A percentile compares a stretch with the other conserved stretches of the same genome.
Conservation (phyloP, 2,888 invertebrate genomes). For the Sisyra terminalis region DNA sequence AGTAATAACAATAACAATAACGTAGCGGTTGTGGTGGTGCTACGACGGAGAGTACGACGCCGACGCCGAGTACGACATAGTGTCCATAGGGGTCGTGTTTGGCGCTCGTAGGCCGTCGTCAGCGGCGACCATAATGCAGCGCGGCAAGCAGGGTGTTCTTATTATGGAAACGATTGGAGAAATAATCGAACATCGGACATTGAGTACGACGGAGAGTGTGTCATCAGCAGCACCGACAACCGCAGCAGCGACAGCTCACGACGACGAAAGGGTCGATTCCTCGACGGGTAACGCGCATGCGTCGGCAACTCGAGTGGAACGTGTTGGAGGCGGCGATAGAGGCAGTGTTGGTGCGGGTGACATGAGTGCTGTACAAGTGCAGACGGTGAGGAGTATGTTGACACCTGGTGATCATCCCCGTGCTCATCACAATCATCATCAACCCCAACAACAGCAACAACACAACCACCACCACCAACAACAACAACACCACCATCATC, state of each 20-base stretch:
- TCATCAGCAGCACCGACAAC: slow-evolving; percentile 9
- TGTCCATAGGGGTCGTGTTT: too few species aligned
- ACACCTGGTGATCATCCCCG: not conserved
- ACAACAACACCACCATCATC: slow-evolving; percentile 11
- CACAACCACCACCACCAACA: not conserved
- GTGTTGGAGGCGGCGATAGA: slow-evolving; percentile 26
- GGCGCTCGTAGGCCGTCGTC: slow-evolving; percentile 1
- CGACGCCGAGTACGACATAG: too few species aligned
- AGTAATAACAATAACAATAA: too few species aligned
- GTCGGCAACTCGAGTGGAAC: slow-evolving; percentile 4
- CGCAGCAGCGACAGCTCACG: slow-evolving; percentile 9
- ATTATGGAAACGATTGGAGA: slow-evolving; percentile 39
- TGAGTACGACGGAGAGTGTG: not conserved
- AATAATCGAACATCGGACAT: slow-evolving; percentile 35
- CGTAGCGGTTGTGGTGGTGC: too few species aligned
- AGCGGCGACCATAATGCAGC: slow-evolving; percentile 1
- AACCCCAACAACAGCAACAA: slow-evolving; percentile 3
- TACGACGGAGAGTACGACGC: too few species aligned
- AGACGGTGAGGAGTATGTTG: not conserved
- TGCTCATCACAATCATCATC: slow-evolving; percentile 1
- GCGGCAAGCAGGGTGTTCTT: slow-evolving; percentile 3
- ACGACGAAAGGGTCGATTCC: slow-evolving; percentile 8
- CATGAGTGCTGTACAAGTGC: not conserved
- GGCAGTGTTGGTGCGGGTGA: slow-evolving; percentile 24
- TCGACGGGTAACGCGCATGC: slow-evolving; percentile 6